Conservation (phyloP, 2,888 invertebrate genomes). For the Hesperia comma region DNA sequence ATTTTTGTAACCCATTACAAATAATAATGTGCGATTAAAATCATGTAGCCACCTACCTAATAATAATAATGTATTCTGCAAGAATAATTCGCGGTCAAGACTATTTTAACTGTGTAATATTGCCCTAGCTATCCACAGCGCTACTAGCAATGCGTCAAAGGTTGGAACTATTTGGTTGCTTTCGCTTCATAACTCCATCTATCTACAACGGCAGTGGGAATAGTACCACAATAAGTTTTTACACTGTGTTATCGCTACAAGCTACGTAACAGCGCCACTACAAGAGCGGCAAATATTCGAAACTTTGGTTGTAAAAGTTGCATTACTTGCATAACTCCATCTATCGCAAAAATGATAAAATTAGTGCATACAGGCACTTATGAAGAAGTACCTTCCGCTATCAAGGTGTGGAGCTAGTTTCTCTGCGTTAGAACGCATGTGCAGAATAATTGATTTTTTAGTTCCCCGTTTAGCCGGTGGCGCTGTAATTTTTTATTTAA, state of each 20-base stretch:
- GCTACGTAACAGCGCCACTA: no score
- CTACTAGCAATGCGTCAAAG: background rate
- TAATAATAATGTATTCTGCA: no score
- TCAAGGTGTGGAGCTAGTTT: slow-evolving; percentile 28
- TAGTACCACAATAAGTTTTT: no score
- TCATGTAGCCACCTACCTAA: no score
- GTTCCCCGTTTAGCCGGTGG: background rate
- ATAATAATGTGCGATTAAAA: no score
- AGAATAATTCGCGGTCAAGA: no score
- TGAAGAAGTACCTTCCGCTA: slow-evolving; percentile 1
- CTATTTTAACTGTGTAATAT: background rate
- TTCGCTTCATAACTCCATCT: slow-evolving; percentile 19
- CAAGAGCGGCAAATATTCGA: background rate
- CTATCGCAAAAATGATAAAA: background rate
- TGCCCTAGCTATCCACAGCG: background rate
- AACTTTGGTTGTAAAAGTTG: background rate
- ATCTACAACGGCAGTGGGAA: background rate
- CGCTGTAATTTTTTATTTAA: background rate
- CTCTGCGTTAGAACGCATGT: slow-evolving; percentile 14
- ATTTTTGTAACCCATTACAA: no score
- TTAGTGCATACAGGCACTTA: background rate
- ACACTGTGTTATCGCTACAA: no score
- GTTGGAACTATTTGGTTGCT: slow-evolving; percentile 12
- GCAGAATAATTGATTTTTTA: slow-evolving; percentile 20
- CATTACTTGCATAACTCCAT: slow-evolving; percentile 15